Evolutionary conservation across 2,888 invertebrate genomes (phyloP), one percentile per base, ranked within the genome.

Genomic region (Mythimna ferrago): DNA sequence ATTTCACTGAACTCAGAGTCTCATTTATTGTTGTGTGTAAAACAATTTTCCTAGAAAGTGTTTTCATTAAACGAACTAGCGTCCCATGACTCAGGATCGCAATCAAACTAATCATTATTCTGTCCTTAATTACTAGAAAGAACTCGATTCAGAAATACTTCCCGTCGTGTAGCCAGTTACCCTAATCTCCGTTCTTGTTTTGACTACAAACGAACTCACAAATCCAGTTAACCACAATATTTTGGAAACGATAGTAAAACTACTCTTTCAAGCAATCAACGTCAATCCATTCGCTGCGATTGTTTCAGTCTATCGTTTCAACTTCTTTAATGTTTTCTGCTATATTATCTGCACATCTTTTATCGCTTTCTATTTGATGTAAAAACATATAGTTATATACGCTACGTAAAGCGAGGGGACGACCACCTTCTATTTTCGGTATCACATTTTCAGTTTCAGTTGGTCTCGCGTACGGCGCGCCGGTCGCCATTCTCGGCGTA

Each of bases 401-500:
- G 70, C 73, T 73, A 51, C 84, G 82, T 62, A 79, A 81, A 84
- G 89, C 92, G 93, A 92, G 93, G 94, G 93, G 91, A 91, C 88
- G 89, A 38, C 67, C 89, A 88, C 90, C 91, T 92, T 94, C 95
- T 96, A 96, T 96, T 96, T 96, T 94, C 89, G 94, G 94, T 91
- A 85, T 89, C 89, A 89, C 92, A 93, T 91, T 95, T 95, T 95
- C 96, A 95, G 95, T 95, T 94, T 90, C 94, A 94, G 93, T 88
- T 82, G 84, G 90, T 86, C 88, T 89, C 92, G 94, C 91, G 93
- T 86, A 84, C 88, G 92, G 91, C 93, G 93, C 88, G 93, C 88
- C 90, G 90, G 93, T 91, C 92, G 94, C 92, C 90, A 89, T 91
- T 80, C 83, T 80, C 88, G 88, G 83, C 84, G 83, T 87, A 87